These are phyloP conservation scores for Chaetodon auriga DNA, from an alignment of 2,113 vertebrate genomes.

Conservation along the genomic window DNA sequence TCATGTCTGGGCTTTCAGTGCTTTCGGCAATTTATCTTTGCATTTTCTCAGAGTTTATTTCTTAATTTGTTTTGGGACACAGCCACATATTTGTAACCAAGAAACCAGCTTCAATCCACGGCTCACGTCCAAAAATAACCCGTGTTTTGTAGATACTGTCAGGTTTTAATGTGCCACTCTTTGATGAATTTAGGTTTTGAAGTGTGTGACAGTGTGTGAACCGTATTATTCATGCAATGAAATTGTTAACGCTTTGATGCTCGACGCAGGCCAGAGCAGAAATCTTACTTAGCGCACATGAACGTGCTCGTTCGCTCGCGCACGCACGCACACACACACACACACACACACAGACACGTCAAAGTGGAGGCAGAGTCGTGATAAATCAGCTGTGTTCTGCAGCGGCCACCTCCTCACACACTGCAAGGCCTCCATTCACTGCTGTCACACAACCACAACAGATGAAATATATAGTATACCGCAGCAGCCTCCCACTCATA, in stretches of 20 bases:
- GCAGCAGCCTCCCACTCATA: slow-evolving; percentile 7
- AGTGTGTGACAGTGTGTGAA: slow-evolving; percentile 40
- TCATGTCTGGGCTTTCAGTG: not conserved
- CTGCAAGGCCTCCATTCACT: slow-evolving; percentile 34
- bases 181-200: slow-evolving; percentile 53
- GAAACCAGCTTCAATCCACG: not conserved
- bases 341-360: not conserved
- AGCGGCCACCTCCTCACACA: slow-evolving; percentile 38
- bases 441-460: slow-evolving; percentile 20
- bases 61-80: slow-evolving; percentile 27
- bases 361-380: slow-evolving; percentile 15
- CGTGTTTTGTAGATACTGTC: slow-evolving; percentile 32
- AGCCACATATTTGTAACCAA: slow-evolving; percentile 23
- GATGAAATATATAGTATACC: slow-evolving; percentile 8
- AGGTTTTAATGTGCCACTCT: slow-evolving; percentile 42
- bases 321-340: no score
- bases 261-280: slow-evolving; percentile 6
- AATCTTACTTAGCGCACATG: not conserved
- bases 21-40: slow-evolving; percentile 26
- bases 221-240: slow-evolving; percentile 27
- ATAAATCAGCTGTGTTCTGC: slow-evolving; percentile 48
- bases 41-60: slow-evolving; percentile 19
- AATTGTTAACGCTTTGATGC: slow-evolving; percentile 59
- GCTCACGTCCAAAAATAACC: slow-evolving; percentile 53
- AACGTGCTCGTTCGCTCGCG: not conserved